Base-by-base conservation (phyloP, 2,113 vertebrate species). In the Labrus mixtus region DNA sequence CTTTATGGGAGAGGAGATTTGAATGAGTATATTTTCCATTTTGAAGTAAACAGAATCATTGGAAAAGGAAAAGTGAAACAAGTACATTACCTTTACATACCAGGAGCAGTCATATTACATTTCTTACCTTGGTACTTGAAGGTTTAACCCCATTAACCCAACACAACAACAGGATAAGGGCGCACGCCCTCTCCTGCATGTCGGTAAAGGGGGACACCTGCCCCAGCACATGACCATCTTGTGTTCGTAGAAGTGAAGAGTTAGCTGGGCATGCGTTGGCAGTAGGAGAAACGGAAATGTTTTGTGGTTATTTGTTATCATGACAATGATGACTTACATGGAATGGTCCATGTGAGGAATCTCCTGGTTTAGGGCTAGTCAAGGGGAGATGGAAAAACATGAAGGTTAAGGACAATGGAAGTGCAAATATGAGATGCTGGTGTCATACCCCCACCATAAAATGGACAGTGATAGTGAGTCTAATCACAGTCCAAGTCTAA, bases 301-400 rank as follows among this genome's bases (percentile, higher is more conserved):
- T 72, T 73, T 74, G 59, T 81, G 82, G 85, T 92, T 84, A 86
- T 87, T 82, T 85, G 88, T 90, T 92, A 90, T 80, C 66, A 65
- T 89, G 86, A 85, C 15, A 82, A 84, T 90, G 87, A 88, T 81
- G 95, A 98, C 97, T 97, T 97, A 98, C 96, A 98, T 98, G 96
- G 97, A 96, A 94, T 95, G 90, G 93, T 96, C 96, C 97, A 95
- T 97, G 96, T 97, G 97, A 95, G 95, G 96, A 93, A 94, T 93
- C 93, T 96, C 96, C 95, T 98, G 96, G 92, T 98, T 96, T 94
- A 94, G 95, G 95, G 97, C 95, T 94, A 96, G 95, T 96, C 95
- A 93, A 95, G 95, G 93, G 87, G 85, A 90, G 81, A 92, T 94
- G 93, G 68, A 87, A 85, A 87, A 87, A 89, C 63, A 86, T 76